Evolutionary conservation across 1,140 invertebrate species (phyloP).

Genomic region (Protaetia brevitarsis): DNA sequence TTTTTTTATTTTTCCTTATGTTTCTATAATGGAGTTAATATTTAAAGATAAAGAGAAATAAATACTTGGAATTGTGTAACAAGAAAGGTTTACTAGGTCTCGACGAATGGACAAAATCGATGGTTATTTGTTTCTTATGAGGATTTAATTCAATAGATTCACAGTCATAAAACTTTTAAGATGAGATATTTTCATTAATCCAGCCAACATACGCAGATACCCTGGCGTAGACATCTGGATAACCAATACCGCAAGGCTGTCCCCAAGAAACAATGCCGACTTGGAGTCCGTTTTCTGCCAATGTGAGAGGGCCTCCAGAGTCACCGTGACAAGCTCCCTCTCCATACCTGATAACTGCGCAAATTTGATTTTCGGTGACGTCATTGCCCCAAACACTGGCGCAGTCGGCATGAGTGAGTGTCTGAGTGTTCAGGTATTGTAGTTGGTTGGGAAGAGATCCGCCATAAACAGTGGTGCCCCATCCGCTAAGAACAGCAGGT

Average conservation of each 20-base stretch:
- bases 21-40: no score
- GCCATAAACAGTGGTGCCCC: slow-evolving; percentile 48
- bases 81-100: no score
- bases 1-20: no score
- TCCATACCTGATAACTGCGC: slow-evolving; percentile 48
- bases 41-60: no score
- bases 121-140: no score
- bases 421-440: slow-evolving; percentile 50
- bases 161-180: no score
- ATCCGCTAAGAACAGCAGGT: slow-evolving; percentile 49
- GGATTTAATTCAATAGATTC: no score
- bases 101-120: no score
- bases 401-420: slow-evolving; percentile 47
- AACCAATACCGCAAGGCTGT: slow-evolving; percentile 54
- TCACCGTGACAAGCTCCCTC: slow-evolving; percentile 47
- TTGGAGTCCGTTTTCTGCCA: not conserved
- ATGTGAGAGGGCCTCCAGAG: slow-evolving; percentile 28
- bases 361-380: slow-evolving; percentile 47
- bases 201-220: slow-evolving; percentile 49
- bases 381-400: slow-evolving; percentile 32
- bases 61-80: no score
- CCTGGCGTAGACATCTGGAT: slow-evolving; percentile 57
- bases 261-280: slow-evolving; percentile 60
- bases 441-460: slow-evolving; percentile 46
- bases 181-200: slow-evolving; percentile 27